Percentiles rank a stretch among this genome's conserved stretches.
Evolutionary conservation across 2,888 invertebrate species (phyloP).

Genomic region (Leptinotarsa peninsularis): DNA sequence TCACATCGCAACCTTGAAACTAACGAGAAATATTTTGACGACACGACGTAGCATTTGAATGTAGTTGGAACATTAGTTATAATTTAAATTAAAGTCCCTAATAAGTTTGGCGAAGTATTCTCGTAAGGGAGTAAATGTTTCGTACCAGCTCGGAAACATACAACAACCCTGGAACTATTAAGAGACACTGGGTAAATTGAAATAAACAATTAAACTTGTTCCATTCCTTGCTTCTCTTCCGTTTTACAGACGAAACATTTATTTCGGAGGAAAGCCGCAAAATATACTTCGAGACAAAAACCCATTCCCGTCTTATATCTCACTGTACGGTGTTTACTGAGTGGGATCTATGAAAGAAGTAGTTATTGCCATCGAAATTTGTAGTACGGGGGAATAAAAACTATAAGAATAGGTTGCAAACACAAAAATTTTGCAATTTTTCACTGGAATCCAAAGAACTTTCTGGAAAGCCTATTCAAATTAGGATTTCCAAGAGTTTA

Average conservation of each 20-base stretch:
- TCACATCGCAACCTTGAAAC: slow-evolving; percentile 14
- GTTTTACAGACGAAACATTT: slow-evolving; percentile 43
- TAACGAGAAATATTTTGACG: slow-evolving; percentile 18
- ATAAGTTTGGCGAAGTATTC: slow-evolving; percentile 59
- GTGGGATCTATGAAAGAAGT: neutral
- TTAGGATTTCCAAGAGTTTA: too few relatives aligned
- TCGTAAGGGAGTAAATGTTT: slow-evolving; percentile 58
- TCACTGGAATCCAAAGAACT: too few relatives aligned
- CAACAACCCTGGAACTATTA: slow-evolving; percentile 58
- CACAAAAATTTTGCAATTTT: neutral
- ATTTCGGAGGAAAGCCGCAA: slow-evolving; percentile 44
- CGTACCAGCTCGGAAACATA: slow-evolving; percentile 55
- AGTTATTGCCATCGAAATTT: neutral
- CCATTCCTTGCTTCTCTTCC: slow-evolving; percentile 47
- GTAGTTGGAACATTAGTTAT: slow-evolving; percentile 48
- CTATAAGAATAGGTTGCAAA: neutral
- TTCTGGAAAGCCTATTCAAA: too few relatives aligned
- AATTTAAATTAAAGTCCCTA: slow-evolving; percentile 60
- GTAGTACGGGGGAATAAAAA: neutral
- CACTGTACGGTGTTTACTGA: neutral
- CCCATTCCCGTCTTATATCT: slow-evolving; percentile 19
- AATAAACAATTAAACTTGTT: slow-evolving; percentile 59
- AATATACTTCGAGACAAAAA: slow-evolving; percentile 41
- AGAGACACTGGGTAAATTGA: slow-evolving; percentile 58
- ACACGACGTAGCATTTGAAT: slow-evolving; percentile 13